phyloP scores from a whole-genome alignment of 2,113 vertebrate genomes.

The Dascyllus trimaculatus region DNA sequence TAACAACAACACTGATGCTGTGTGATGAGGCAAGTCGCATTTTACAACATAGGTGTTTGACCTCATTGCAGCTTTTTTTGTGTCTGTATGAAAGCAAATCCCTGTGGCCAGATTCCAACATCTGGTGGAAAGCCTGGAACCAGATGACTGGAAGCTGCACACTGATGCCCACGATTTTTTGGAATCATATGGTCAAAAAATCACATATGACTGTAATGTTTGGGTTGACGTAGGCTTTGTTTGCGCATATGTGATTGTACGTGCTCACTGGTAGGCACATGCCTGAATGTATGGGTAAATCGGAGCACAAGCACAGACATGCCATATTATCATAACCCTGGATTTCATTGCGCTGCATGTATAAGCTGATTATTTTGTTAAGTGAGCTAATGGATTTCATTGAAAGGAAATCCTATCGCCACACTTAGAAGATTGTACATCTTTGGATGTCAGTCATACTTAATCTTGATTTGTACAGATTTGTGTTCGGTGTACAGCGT shows the following conservation, averaged over 20 bases:
- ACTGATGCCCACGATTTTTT: not conserved
- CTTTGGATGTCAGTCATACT: constrained; percentile 44
- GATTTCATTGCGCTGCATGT: constrained; percentile 6
- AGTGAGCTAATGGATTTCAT: constrained; percentile 50
- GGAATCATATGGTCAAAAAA: not conserved
- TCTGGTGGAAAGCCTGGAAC: not conserved
- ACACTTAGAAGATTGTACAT: constrained; percentile 11
- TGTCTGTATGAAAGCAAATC: not conserved
- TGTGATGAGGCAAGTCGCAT: not conserved
- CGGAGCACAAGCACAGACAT: not conserved
- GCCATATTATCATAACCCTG: constrained; percentile 9
- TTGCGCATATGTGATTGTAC: not conserved
- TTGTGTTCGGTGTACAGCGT: constrained; percentile 1
- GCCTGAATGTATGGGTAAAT: not conserved
- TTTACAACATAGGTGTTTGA: not conserved
- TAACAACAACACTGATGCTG: too few relatives aligned
- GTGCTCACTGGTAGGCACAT: not conserved
- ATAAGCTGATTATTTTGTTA: constrained; percentile 45
- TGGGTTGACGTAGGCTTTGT: not conserved
- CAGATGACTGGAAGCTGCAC: not conserved
- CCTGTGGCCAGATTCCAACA: not conserved
- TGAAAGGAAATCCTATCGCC: constrained; percentile 38
- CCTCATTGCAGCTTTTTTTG: too few relatives aligned
- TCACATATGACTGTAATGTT: not conserved
- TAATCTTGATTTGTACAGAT: constrained; percentile 39